Base-by-base conservation (phyloP, 2,888 invertebrate genomes). In the Drosophila nigricruria region DNA sequence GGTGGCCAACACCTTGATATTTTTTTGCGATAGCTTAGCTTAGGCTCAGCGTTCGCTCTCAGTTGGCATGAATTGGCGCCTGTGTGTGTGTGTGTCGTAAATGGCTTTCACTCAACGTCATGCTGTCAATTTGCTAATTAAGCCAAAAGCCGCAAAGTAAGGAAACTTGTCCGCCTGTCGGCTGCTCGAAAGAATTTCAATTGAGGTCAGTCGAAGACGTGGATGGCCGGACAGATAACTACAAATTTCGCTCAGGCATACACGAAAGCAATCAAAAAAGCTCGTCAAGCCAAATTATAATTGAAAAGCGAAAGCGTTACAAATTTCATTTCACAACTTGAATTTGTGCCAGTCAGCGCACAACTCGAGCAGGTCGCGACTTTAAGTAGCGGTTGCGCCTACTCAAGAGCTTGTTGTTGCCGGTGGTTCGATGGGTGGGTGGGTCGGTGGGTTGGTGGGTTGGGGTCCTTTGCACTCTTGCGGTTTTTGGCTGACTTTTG, bases 251-350 rank as follows among this genome's bases (percentile, higher is more conserved):
- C 67, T 81, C 75, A 75, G 50, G 71, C 86, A 79, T 65, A 71
- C 70, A 72, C 62, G 66, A 85, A 85, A 82, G 79, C 82, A 85
- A 85, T 79, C 82, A 85, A 69, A 74, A 85, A 66, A 63, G 30
- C 70, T 82, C 81, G 73, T 70, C 79, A 79, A 60, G 53, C 50
- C 34, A 70, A 74, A 79, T 79, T 78, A 69, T 74, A 81, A 78
- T 81, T 84, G 79, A 81, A 84, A 81, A 84, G 82, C 85, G 79
- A 81, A 85, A 85, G 82, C 76, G 80, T 82, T 70, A 85, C 82
- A 81, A 81, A 82, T 81, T 75, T 82, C 62, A 81, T 85, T 79
- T 79, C 77, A 54, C 59, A 70, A 70, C 86, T 82, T 79, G 52
- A 82, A 85, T 76, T 82, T 82, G 66, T 77, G 66, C 56, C 68